A percentile compares a stretch with the other conserved stretches of the same genome.
Conservation (phyloP, 2,888 invertebrate genomes). For the Cartodere bifasciata region DNA sequence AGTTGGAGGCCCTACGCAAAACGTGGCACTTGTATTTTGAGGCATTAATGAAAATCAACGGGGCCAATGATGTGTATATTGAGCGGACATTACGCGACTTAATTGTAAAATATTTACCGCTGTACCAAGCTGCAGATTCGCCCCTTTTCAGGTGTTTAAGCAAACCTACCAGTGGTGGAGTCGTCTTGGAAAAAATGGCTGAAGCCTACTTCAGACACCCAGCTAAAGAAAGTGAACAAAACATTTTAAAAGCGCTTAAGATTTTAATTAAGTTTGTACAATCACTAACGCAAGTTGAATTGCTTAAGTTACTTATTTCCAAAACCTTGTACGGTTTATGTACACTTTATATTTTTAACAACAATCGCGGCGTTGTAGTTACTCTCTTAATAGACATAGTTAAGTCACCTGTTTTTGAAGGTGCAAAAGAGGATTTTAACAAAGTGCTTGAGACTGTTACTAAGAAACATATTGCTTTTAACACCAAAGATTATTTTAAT, state of each 20-base stretch:
- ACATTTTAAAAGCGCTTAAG: constrained; percentile 26
- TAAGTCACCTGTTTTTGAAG: constrained; percentile 19
- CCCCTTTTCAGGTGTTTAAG: constrained; percentile 26
- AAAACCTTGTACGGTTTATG: constrained; percentile 24
- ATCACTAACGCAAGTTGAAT: constrained; percentile 17
- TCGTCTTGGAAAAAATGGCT: constrained; percentile 27
- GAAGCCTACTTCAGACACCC: constrained; percentile 25
- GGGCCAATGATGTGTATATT: constrained; percentile 36
- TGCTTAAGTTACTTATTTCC: constrained; percentile 20
- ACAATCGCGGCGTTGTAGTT: constrained; percentile 24
- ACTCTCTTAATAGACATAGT: constrained; percentile 24
- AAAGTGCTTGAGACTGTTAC: constrained; percentile 26
- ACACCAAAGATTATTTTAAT: constrained; percentile 32
- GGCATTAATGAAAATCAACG: constrained; percentile 38
- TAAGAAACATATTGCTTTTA: constrained; percentile 35
- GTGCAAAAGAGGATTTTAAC: constrained; percentile 23
- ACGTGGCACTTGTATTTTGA: constrained; percentile 41
- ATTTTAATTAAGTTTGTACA: constrained; percentile 24
- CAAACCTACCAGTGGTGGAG: constrained; percentile 19
- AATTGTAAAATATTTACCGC: constrained; percentile 30
- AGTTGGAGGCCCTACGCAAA: constrained; percentile 37
- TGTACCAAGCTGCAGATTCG: constrained; percentile 25
- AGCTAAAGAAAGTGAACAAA: constrained; percentile 25
- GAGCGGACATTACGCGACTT: constrained; percentile 38
- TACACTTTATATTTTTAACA: constrained; percentile 29